phyloP scores from a whole-genome alignment of 2,113 vertebrate species.

The Acrocephalus arundinaceus region DNA sequence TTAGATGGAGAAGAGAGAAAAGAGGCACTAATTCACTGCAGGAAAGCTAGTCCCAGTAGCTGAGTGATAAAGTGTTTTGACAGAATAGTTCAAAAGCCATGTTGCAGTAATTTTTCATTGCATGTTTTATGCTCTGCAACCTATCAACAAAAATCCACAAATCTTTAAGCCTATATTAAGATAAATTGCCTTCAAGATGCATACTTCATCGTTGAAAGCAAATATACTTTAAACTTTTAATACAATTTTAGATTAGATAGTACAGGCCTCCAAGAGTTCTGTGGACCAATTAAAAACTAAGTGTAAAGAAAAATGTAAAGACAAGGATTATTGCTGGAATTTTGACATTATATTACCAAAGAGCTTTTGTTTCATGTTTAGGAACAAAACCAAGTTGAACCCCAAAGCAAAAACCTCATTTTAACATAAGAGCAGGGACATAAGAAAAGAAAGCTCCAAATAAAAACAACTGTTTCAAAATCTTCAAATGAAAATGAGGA shows the following conservation, averaged over 20 bases:
- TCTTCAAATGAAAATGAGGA: not conserved
- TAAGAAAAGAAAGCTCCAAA: not conserved
- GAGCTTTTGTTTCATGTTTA: not conserved
- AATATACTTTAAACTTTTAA: slow-evolving; percentile 35
- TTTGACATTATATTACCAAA: not conserved
- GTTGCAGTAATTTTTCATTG: slow-evolving; percentile 14
- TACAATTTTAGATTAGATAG: slow-evolving; percentile 19
- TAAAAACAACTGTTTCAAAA: not conserved
- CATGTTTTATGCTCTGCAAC: slow-evolving; percentile 23
- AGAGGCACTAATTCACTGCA: not conserved
- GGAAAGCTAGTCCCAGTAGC: not conserved
- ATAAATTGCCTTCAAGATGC: slow-evolving; percentile 47
- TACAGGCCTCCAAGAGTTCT: not conserved
- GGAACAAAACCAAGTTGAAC: not conserved
- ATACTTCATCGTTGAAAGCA: not conserved
- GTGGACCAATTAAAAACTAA: slow-evolving; percentile 31
- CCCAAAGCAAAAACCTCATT: not conserved
- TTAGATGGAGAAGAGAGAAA: not conserved
- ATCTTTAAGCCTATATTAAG: slow-evolving; percentile 18
- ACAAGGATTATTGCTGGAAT: not conserved
- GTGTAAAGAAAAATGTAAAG: not conserved
- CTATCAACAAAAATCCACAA: slow-evolving; percentile 26
- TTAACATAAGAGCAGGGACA: not conserved
- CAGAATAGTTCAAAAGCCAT: slow-evolving; percentile 14
- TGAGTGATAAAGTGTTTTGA: slow-evolving; percentile 11